phyloP scores from a whole-genome alignment of 2,113 vertebrate genomes.

The Ciconia maguari region DNA sequence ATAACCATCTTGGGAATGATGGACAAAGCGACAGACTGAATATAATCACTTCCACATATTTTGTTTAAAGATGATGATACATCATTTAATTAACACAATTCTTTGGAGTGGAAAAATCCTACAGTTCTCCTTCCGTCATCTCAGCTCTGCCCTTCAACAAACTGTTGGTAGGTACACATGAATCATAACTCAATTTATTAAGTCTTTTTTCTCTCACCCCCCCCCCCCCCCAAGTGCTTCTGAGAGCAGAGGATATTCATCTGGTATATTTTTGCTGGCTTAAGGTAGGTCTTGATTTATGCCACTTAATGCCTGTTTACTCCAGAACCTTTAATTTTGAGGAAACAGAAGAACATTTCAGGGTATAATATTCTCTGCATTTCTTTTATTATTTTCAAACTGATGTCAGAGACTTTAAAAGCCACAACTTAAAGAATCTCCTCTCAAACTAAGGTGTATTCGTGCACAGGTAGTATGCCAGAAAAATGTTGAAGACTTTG shows the following conservation, averaged over 20 bases:
- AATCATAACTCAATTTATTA: background rate
- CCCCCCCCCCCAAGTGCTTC: background rate
- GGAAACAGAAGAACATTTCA: background rate
- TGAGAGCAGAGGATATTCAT: background rate
- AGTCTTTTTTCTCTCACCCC: no score
- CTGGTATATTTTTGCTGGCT: background rate
- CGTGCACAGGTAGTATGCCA: background rate
- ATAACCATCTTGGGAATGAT: background rate
- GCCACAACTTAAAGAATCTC: background rate
- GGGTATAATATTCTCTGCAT: background rate
- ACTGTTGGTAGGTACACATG: background rate
- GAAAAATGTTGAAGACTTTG: background rate
- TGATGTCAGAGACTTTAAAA: background rate
- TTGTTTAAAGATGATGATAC: background rate
- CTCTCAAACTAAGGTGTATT: background rate
- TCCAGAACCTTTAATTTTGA: background rate
- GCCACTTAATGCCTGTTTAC: background rate
- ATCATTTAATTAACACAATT: background rate
- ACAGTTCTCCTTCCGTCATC: background rate
- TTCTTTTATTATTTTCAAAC: background rate
- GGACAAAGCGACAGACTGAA: background rate
- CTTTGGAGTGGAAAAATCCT: background rate
- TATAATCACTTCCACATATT: background rate
- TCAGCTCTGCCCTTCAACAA: background rate
- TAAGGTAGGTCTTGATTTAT: background rate